Base-by-base conservation (phyloP, 2,797 vertebrate species). In the Neostethus bicornis region DNA sequence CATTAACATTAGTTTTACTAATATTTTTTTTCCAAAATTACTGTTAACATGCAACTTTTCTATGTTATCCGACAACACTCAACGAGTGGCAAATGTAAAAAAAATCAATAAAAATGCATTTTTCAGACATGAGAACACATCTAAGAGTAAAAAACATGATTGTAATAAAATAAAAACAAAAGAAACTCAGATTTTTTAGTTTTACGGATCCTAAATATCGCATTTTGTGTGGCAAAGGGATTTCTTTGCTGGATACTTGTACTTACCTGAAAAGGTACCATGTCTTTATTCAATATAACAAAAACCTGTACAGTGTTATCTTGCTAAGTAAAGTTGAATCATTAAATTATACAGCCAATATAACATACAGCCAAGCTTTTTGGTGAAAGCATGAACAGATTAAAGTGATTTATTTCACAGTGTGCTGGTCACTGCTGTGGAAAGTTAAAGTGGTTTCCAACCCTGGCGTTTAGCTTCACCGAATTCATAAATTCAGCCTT, bases 351-450 rank as follows among this genome's bases (percentile, higher is more conserved):
- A 64, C 54, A 80, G 76, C 67, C 51, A 66, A 66, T 61, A 61
- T 28, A 49, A 61, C 32, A 37, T 23, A 31, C 51, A 75, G 37
- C 21, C 61, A 77, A 63, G 54, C 56, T 73, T 83, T n/a, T 69
- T 56, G 71, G 70, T 62, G 50, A 63, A 75, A 70, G 61, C 75
- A 77, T 65, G 50, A 77, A 57, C 53, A 53, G 56, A 52, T 65
- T 16, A 46, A 67, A 51, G 44, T 34, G 63, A 62, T 46, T 62
- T 62, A 55, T 56, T 64, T 65, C 7, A 19, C 84, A 83, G 87
- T 73, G 87, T 89, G 91, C 89, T 85, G 89, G 89, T 77, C 89
- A 90, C 87, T 73, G 73, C 81, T 87, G 81, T 62, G 49, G 51
- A 55, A 53, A 61, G 46, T 42, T 47, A 50, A 53, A 46, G 39